Percentiles rank a stretch among this genome's conserved stretches.
These are phyloP conservation scores for Harpalus rufipes DNA, from an alignment of 2,888 invertebrate genomes.

Conservation along the genomic window DNA sequence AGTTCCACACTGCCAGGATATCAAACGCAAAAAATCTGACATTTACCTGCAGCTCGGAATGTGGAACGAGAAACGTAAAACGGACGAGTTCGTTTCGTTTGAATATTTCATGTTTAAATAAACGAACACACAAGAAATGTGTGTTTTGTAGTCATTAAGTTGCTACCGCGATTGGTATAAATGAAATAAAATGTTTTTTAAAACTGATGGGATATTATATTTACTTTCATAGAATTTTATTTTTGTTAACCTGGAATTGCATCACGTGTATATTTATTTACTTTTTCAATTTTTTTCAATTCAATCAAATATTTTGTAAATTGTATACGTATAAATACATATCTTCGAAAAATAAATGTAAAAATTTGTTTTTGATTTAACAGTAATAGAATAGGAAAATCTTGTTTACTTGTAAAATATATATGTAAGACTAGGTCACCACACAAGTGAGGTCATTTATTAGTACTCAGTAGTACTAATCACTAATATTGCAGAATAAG, in stretches of 20 bases:
- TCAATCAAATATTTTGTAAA: conserved; percentile 5
- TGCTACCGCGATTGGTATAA: conserved; percentile 15
- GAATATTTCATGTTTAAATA: conserved; percentile 44
- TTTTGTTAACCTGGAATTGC: background rate
- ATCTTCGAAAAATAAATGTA: too few relatives aligned
- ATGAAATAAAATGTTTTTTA: conserved; percentile 21
- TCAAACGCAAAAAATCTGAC: conserved; percentile 36
- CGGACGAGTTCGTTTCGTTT: conserved; percentile 29
- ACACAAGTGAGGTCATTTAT: too few relatives aligned
- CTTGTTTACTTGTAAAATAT: too few relatives aligned
- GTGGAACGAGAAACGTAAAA: conserved; percentile 16
- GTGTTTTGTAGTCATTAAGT: conserved; percentile 21
- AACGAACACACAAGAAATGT: conserved; percentile 26
- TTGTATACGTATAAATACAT: background rate
- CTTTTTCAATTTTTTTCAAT: background rate
- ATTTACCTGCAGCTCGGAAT: conserved; percentile 16
- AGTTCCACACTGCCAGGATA: conserved; percentile 14
- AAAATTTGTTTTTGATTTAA: too few relatives aligned
- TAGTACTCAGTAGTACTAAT: too few relatives aligned
- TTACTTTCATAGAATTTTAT: conserved; percentile 15
- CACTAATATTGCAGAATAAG: too few relatives aligned
- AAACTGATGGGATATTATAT: conserved; percentile 1
- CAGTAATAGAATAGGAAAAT: too few relatives aligned
- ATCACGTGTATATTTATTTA: background rate
- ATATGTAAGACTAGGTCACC: too few relatives aligned